A percentile compares a stretch with the other conserved stretches of the same genome.
These are phyloP conservation scores for Megaustenia siamemsis DNA, from an alignment of 2,888 invertebrate species.

Conservation along the genomic window DNA sequence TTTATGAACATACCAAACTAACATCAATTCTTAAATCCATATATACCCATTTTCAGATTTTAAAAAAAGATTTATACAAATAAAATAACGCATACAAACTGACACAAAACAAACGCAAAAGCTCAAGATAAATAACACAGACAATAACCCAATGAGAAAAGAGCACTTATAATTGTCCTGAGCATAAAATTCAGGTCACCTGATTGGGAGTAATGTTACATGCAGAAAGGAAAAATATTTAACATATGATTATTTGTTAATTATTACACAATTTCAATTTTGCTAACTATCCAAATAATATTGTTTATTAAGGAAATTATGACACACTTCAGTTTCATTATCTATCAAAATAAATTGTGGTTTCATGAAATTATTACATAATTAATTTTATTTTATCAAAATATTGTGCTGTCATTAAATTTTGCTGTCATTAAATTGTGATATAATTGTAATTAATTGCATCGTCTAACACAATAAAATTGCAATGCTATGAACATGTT, in stretches of 20 bases:
- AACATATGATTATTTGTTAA: not conserved
- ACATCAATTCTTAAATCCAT: not conserved
- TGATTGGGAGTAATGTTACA: not conserved
- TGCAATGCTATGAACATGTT: too few species aligned
- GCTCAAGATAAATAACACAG: not conserved
- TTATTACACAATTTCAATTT: not conserved
- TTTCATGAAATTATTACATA: too few species aligned
- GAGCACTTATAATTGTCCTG: constrained; percentile 16
- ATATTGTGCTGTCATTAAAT: too few species aligned
- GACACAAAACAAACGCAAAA: not conserved
- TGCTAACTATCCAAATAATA: too few species aligned
- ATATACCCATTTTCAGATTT: not conserved
- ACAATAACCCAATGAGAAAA: not conserved
- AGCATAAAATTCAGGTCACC: not conserved
- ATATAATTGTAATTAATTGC: too few species aligned
- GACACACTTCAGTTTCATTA: too few species aligned
- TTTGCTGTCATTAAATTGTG: too few species aligned
- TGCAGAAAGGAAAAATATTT: not conserved
- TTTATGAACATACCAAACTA: too few species aligned
- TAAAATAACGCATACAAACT: not conserved
- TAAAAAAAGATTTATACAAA: not conserved
- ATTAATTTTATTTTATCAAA: too few species aligned
- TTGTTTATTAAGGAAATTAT: too few species aligned
- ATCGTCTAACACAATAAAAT: too few species aligned
- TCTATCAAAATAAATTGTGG: too few species aligned